phyloP scores from a whole-genome alignment of 2,113 vertebrate species.

The Pygoscelis adeliae region DNA sequence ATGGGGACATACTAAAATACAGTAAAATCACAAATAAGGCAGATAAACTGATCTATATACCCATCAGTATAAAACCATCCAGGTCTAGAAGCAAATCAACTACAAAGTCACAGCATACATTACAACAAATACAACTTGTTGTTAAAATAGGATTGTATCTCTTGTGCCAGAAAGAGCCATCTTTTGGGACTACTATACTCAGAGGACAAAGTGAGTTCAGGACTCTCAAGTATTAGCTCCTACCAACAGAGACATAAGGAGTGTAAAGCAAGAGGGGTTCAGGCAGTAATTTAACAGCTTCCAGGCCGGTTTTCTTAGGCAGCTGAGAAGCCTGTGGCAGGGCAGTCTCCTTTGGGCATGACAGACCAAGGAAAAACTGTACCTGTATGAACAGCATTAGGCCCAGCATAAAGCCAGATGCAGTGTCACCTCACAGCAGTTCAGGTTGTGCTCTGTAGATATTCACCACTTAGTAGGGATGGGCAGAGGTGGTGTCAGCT shows the following conservation, averaged over 20 bases:
- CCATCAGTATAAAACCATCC: neutral
- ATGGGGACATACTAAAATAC: neutral
- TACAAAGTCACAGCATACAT: neutral
- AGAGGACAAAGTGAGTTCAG: neutral
- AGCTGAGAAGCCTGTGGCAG: neutral
- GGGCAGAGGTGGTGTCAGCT: neutral
- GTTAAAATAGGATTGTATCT: neutral
- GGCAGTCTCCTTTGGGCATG: neutral
- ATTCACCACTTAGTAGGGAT: accelerated
- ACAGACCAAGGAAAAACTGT: too few relatives aligned
- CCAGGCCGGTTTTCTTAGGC: neutral
- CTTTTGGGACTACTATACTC: neutral
- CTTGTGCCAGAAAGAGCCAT: neutral
- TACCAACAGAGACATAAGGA: neutral
- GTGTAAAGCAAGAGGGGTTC: neutral
- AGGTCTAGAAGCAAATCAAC: neutral
- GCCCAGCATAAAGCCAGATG: neutral
- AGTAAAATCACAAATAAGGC: neutral
- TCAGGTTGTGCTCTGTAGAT: neutral
- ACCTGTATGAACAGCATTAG: accelerated
- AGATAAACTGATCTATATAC: neutral
- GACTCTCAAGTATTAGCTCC: neutral
- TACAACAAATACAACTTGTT: neutral
- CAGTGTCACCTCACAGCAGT: neutral
- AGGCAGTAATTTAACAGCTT: neutral